phyloP scores from a whole-genome alignment of 2,113 vertebrate genomes.

The Chelonoidis abingdonii region DNA sequence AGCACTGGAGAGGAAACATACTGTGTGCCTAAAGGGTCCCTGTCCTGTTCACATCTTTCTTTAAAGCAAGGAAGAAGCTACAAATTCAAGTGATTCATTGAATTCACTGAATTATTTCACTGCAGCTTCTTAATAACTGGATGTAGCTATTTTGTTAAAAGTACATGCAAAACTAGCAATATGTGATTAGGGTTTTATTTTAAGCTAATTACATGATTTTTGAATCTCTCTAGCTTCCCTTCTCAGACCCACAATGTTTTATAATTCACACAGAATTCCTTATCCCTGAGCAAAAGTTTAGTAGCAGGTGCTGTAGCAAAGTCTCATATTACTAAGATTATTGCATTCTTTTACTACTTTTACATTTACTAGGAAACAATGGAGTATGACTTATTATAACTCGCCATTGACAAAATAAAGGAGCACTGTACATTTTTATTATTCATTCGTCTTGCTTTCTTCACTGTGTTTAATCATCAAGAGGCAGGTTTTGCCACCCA shows the following conservation, averaged over 20 bases:
- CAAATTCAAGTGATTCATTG: not conserved
- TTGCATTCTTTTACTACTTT: not conserved
- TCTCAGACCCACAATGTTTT: not conserved
- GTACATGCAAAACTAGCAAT: not conserved
- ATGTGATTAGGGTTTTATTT: not conserved
- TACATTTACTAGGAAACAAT: not conserved
- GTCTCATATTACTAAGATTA: slow-evolving; percentile 34
- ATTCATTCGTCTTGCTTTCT: not conserved
- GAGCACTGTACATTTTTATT: not conserved
- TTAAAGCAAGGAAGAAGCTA: not conserved
- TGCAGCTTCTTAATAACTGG: not conserved
- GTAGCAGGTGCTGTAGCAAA: slow-evolving; percentile 34
- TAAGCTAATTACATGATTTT: slow-evolving; percentile 15
- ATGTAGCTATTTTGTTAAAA: not conserved
- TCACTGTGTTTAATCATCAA: rapidly evolving
- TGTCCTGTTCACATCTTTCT: slow-evolving; percentile 1
- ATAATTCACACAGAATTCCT: slow-evolving; percentile 34
- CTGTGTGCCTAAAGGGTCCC: not conserved
- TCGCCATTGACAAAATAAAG: slow-evolving; percentile 32
- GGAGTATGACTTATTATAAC: not conserved
- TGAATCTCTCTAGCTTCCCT: not conserved
- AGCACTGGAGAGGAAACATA: slow-evolving; percentile 18
- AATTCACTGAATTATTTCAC: not conserved
- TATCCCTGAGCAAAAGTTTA: slow-evolving; percentile 59
- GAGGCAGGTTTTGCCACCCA: rapidly evolving